Base-by-base conservation (phyloP, 2,113 vertebrate genomes). In the Xyrauchen texanus region DNA sequence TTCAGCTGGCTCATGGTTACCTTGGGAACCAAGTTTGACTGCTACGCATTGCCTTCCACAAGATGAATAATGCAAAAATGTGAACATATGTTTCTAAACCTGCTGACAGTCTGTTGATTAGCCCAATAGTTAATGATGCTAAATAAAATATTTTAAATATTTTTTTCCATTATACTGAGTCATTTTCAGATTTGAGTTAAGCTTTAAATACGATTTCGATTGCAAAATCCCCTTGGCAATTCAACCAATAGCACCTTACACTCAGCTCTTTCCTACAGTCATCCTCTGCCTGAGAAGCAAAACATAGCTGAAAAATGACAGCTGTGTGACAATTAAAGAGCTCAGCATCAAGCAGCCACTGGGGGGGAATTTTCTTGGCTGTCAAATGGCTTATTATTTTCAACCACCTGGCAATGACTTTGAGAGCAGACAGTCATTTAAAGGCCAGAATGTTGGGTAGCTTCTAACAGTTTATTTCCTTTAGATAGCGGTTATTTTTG, bases 301-400 rank as follows among this genome's bases (percentile, higher is more conserved):
- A 76, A 68, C 69, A 67, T 73, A 68, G 75, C 81, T 66, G 16
- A 73, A 76, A 76, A 83, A 76, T 87, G 86, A 87, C 83, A 85
- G 83, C 75, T 74, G 66, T 76, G 75, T 85, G 79, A 85, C 86
- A 85, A 86, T 85, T 83, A 88, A 84, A 83, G 47, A 81, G 55
- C 67, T 45, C 67, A 83, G 80, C 68, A 68, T 70, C 81, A 75
- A 76, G 21, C 21, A 68, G 45, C 76, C 11, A 68, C 81, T 80
- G 83, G 69, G 79, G 74, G 74, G 63, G 72, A 75, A 68, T 76
- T 78, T 74, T 79, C 77, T 82, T 83, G 81, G 79, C 83, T 85
- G 77, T 83, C 85, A 80, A 73, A 81, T 64, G 49, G 51, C 83
- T 80, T 83, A 78, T 83, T 82, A 78, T 76, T 81, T 52, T 21